phyloP scores from a whole-genome alignment of 2,113 vertebrate genomes.

The Pao palembangensis region DNA sequence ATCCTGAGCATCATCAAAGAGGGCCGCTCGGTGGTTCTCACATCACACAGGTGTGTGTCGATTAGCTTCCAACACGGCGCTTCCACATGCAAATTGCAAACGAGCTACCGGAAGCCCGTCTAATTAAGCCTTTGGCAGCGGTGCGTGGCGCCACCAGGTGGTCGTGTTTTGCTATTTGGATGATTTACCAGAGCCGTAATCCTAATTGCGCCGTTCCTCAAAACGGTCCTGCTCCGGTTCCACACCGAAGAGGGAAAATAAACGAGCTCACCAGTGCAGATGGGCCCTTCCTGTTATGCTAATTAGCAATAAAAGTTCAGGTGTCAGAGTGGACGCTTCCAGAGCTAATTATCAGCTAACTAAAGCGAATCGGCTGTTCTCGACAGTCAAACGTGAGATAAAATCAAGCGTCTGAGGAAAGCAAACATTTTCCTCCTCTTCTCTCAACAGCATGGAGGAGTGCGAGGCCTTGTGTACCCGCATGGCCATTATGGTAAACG shows the following conservation, averaged over 20 bases:
- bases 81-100: not conserved
- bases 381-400: too few relatives aligned
- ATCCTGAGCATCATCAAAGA: conserved; percentile 92
- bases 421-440: not conserved
- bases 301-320: conserved; percentile 29
- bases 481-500: conserved; percentile 95
- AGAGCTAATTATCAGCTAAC: too few relatives aligned
- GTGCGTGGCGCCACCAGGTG: conserved; percentile 61
- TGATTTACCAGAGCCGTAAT: conserved; percentile 58
- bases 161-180: conserved; percentile 63
- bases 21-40: conserved; percentile 92
- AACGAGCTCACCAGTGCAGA: conserved; percentile 45
- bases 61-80: not conserved
- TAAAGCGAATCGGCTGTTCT: too few relatives aligned
- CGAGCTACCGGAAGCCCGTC: too few relatives aligned
- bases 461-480: conserved; percentile 82
- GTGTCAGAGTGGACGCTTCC: too few relatives aligned
- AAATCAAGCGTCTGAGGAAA: too few relatives aligned
- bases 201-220: conserved; percentile 66
- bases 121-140: too few relatives aligned
- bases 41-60: conserved; percentile 86
- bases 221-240: conserved; percentile 41
- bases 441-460: conserved; percentile 69
- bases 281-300: conserved; percentile 34
- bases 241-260: conserved; percentile 26